Evolutionary conservation across 2,113 vertebrate species (phyloP).

Genomic region (Oncorhynchus nerka): DNA sequence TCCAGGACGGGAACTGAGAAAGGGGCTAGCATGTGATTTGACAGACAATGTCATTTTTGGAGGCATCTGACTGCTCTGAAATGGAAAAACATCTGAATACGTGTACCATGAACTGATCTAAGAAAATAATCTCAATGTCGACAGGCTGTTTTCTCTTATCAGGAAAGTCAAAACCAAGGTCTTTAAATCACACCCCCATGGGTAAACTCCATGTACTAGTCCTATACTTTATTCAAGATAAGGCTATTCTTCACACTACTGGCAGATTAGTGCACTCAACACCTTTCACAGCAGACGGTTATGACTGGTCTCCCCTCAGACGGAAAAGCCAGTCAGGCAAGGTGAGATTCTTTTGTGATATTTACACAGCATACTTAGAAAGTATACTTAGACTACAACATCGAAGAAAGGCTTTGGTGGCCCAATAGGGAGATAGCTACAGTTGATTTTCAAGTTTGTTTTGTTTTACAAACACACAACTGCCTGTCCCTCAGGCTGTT

Average conservation of each 20-base stretch:
- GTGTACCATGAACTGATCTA: not conserved
- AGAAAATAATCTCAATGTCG: not conserved
- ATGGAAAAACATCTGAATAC: not conserved
- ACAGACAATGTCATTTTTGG: not conserved
- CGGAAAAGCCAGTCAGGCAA: not conserved
- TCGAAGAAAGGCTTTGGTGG: not conserved
- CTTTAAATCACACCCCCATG: not conserved
- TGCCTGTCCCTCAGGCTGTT: not conserved
- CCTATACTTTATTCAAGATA: not conserved
- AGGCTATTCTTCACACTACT: constrained; percentile 1
- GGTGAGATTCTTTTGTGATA: not conserved
- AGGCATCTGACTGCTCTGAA: too few species aligned
- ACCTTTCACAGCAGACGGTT: not conserved
- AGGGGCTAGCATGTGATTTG: not conserved
- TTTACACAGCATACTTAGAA: not conserved
- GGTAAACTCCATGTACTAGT: constrained; percentile 1
- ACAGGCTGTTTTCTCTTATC: not conserved
- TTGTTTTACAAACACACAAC: not conserved
- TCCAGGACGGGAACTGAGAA: too few species aligned
- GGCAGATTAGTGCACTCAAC: not conserved
- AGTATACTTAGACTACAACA: not conserved
- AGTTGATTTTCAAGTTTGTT: not conserved
- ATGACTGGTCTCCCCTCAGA: not conserved
- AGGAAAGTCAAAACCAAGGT: constrained; percentile 23
- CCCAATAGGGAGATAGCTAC: not conserved